These are phyloP conservation scores for Oreonectes daqikongensis DNA, from an alignment of 2,797 vertebrate genomes.

Conservation along the genomic window DNA sequence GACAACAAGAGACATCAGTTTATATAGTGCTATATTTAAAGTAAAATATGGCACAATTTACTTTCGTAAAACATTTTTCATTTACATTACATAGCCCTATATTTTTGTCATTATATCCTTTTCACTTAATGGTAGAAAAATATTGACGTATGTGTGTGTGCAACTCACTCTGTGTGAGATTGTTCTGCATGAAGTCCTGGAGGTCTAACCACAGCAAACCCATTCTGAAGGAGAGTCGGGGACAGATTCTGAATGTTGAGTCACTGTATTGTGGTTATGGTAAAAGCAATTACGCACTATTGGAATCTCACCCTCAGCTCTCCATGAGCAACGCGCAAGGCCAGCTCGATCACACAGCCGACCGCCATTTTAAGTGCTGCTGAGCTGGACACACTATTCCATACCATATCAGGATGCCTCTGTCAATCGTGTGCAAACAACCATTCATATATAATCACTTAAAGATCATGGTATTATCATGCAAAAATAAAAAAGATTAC, in stretches of 20 bases:
- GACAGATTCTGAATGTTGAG: background rate
- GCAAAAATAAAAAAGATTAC: background rate
- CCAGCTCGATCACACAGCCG: conserved; percentile 87
- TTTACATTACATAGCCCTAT: too few relatives aligned
- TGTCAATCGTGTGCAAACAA: conserved; percentile 54
- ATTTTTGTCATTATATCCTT: background rate
- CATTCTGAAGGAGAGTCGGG: conserved; percentile 77
- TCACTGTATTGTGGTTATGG: background rate
- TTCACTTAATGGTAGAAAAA: conserved; percentile 59
- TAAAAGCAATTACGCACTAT: background rate
- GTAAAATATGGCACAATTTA: background rate
- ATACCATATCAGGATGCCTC: conserved; percentile 88
- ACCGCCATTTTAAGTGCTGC: conserved; percentile 83
- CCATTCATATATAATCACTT: background rate
- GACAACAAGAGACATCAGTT: conserved; percentile 2
- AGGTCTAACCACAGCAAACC: conserved; percentile 91
- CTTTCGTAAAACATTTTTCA: too few relatives aligned
- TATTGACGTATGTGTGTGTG: conserved; percentile 10
- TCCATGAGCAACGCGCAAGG: conserved; percentile 86
- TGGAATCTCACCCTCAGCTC: conserved; percentile 84
- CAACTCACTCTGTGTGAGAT: conserved; percentile 85
- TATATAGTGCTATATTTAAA: background rate
- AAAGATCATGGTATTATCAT: background rate
- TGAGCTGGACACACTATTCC: conserved; percentile 88
- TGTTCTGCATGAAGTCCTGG: conserved; percentile 88